phyloP scores from a whole-genome alignment of 1,140 invertebrate genomes.

The Mesaphorura yosii region DNA sequence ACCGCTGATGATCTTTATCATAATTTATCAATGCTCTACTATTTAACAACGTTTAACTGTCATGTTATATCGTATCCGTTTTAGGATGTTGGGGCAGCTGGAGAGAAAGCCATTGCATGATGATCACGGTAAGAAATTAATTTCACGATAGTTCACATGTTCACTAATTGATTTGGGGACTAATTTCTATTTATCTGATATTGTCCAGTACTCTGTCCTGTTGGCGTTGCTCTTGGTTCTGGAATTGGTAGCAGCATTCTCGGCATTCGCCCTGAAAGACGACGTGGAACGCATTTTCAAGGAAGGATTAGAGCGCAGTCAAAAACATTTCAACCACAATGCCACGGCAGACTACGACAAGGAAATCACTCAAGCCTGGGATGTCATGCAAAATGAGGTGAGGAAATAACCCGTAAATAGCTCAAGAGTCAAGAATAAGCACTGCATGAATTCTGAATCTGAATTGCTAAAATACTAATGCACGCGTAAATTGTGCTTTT shows the following conservation, averaged over 20 bases:
- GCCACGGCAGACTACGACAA: background rate
- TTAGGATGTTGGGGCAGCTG: constrained; percentile 29
- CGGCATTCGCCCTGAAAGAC: constrained; percentile 22
- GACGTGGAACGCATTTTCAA: constrained; percentile 16
- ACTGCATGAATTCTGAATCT: background rate
- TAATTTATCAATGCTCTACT: too few relatives aligned
- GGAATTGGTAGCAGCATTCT: constrained; percentile 25
- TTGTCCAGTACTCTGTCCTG: constrained; percentile 26
- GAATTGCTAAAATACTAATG: background rate
- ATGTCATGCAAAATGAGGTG: constrained; percentile 18
- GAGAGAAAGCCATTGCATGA: constrained; percentile 31
- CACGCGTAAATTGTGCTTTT: background rate
- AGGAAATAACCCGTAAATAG: background rate
- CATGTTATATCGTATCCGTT: too few relatives aligned
- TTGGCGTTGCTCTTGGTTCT: constrained; percentile 26
- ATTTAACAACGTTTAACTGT: too few relatives aligned
- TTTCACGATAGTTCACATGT: background rate
- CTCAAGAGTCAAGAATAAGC: background rate
- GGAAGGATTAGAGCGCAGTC: constrained; percentile 8
- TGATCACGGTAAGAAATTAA: constrained; percentile 27
- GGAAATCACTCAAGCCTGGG: constrained; percentile 14
- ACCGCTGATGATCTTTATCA: too few relatives aligned
- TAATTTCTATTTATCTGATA: constrained; percentile 2
- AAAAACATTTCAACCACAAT: constrained; percentile 10
- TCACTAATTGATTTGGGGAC: background rate